Percentiles rank a stretch among this genome's conserved stretches.
phyloP scores from a whole-genome alignment of 2,797 vertebrate species.

The Protosalanx chinensis region DNA sequence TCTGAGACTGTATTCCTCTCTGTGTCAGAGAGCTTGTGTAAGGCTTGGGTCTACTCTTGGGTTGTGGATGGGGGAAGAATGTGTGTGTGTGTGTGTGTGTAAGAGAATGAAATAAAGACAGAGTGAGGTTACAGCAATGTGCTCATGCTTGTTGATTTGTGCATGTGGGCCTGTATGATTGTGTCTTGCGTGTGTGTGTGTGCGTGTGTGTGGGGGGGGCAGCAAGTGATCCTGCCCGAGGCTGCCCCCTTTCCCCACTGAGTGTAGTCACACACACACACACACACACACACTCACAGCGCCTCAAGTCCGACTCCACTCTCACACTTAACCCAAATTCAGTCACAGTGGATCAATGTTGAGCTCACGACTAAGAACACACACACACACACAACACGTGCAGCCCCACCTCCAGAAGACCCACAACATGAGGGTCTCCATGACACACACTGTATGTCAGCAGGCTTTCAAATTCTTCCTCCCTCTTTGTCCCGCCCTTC shows the following conservation, averaged over 20 bases:
- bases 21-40: not conserved
- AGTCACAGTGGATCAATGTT: constrained; percentile 20
- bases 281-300: constrained; percentile 6
- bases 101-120: not conserved
- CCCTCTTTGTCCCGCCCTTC: not conserved
- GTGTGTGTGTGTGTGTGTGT: constrained; percentile 4
- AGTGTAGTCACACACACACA: constrained; percentile 9
- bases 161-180: constrained; percentile 32
- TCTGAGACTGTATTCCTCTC: not conserved
- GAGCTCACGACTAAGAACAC: not conserved
- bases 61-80: constrained; percentile 1
- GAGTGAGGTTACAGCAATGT: not conserved
- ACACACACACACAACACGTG: not conserved
- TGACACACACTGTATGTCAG: not conserved
- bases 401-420: not conserved
- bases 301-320: constrained; percentile 25
- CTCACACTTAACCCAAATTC: constrained; percentile 36
- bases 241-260: constrained; percentile 35
- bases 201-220: constrained; percentile 10
- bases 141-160: not conserved
- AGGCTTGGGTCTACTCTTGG: constrained; percentile 1
- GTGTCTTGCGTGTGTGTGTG: constrained; percentile 5
- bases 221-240: constrained; percentile 45
- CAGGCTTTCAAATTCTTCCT: not conserved
- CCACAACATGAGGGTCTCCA: not conserved